Percentiles rank a stretch among this genome's conserved stretches.
These are phyloP conservation scores for Papilio protenor DNA, from an alignment of 2,888 invertebrate genomes.

Conservation along the genomic window DNA sequence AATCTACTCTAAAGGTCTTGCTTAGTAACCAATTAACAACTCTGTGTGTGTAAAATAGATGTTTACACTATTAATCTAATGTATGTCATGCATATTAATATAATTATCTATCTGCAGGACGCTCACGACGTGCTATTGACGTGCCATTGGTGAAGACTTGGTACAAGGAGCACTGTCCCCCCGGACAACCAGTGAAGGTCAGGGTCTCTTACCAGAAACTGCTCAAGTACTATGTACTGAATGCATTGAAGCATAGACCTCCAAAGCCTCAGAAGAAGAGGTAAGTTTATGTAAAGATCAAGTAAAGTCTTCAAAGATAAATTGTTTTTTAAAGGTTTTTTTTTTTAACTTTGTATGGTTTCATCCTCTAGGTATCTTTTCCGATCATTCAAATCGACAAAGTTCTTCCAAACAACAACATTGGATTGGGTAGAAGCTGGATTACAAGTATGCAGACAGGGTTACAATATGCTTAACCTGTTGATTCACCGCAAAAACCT, in stretches of 20 bases:
- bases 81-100: slow-evolving; percentile 4
- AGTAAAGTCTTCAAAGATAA: too few relatives aligned
- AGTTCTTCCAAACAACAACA: slow-evolving; percentile 99
- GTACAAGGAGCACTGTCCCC: slow-evolving; percentile 97
- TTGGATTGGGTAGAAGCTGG: slow-evolving; percentile 99
- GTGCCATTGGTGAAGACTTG: slow-evolving; percentile 98
- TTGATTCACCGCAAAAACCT: slow-evolving; percentile 99
- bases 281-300: slow-evolving; percentile 59
- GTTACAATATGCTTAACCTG: slow-evolving; percentile 99
- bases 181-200: slow-evolving; percentile 99
- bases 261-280: slow-evolving; percentile 99
- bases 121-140: slow-evolving; percentile 97
- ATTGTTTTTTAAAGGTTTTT: neutral
- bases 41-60: neutral
- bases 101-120: slow-evolving; percentile 82
- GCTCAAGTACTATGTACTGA: slow-evolving; percentile 98
- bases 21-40: neutral
- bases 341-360: slow-evolving; percentile 7
- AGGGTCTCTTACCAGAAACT: slow-evolving; percentile 99
- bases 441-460: slow-evolving; percentile 98
- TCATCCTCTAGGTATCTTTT: slow-evolving; percentile 90
- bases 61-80: slow-evolving; percentile 3
- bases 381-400: slow-evolving; percentile 99
- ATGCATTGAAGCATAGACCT: slow-evolving; percentile 97
- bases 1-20: neutral